Conservation (phyloP, 1,140 invertebrate species). For the Nasonia vitripennis region DNA sequence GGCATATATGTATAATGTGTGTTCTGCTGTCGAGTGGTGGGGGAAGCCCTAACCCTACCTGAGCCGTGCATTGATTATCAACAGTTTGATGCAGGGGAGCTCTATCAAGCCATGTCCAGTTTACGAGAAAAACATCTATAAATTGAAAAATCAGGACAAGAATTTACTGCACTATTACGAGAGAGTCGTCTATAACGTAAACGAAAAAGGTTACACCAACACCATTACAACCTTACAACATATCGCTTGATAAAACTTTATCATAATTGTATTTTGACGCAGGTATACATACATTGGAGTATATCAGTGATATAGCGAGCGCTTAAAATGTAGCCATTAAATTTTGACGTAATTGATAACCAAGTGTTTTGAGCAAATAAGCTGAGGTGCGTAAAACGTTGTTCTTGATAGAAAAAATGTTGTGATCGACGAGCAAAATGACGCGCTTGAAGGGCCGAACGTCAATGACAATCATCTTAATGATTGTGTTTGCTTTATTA, state of each 20-base stretch:
- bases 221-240: no score
- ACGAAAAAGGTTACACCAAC: neutral
- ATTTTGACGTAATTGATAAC: neutral
- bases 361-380: neutral
- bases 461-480: constrained; percentile 64
- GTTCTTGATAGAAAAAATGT: constrained; percentile 4
- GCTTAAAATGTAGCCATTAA: neutral
- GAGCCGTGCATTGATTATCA: constrained; percentile 3
- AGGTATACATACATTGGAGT: neutral
- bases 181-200: no score
- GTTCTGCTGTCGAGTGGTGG: neutral
- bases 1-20: no score
- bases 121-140: neutral
- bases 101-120: neutral
- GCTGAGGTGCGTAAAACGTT: neutral
- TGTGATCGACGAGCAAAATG: constrained; percentile 58
- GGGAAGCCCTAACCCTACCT: neutral
- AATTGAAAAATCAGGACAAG: neutral
- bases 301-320: neutral
- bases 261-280: neutral
- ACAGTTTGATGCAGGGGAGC: constrained; percentile 3
- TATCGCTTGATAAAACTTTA: neutral
- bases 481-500: constrained; percentile 63
- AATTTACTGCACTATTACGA: no score
- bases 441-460: constrained; percentile 64